Conservation (phyloP, 2,113 vertebrate species). For the Prunella himalayana region DNA sequence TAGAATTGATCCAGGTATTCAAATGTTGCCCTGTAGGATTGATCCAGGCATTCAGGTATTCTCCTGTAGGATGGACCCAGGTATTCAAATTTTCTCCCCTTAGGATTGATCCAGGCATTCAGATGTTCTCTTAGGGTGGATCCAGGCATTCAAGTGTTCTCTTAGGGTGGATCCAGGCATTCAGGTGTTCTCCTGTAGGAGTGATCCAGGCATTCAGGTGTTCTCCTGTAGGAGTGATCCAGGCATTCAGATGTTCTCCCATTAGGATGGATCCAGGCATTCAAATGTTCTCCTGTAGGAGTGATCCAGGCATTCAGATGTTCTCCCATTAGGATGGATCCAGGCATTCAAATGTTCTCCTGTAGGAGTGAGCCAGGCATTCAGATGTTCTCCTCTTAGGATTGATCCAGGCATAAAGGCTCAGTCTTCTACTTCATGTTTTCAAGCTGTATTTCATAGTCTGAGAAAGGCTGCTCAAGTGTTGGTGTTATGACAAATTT, state of each 20-base stretch:
- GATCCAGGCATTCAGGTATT: background rate
- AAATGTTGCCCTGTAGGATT: rapidly evolving
- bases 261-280: background rate
- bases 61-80: background rate
- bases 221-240: background rate
- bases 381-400: background rate
- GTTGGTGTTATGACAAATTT: background rate
- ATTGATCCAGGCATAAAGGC: background rate
- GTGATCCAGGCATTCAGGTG: rapidly evolving
- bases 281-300: background rate
- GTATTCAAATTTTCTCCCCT: rapidly evolving
- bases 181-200: background rate
- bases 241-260: too few relatives aligned
- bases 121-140: background rate
- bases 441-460: background rate
- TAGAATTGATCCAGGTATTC: background rate
- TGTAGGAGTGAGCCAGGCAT: rapidly evolving
- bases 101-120: background rate
- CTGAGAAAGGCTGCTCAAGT: background rate
- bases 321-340: background rate
- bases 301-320: background rate
- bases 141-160: background rate
- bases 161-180: background rate
- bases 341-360: background rate
- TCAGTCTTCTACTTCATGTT: too few relatives aligned